Evolutionary conservation across 2,113 vertebrate species (phyloP), one percentile per base, ranked within the genome.

Genomic region (Phocoena sinus): DNA sequence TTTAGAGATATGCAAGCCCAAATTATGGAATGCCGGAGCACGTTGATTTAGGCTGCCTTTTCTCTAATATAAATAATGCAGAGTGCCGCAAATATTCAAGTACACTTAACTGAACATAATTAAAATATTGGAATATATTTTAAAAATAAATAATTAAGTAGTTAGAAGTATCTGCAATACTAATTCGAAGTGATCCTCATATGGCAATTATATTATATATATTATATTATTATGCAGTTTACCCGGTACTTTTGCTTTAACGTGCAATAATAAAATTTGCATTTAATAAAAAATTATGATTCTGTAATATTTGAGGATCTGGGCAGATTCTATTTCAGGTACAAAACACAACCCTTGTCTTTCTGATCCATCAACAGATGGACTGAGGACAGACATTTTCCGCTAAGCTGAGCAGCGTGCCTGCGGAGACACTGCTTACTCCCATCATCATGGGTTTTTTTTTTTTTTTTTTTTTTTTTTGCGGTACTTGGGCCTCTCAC

Each of bases 101-200:
- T 96, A 98, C 96, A 97, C 97, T 98, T 98, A 98, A 98, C 97
- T 87, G 97, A 98, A 96, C 96, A 91, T 98, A 98, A 98, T 98
- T 98, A 98, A 98, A 98, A 98, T 98, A 98, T 98, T 98, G 97
- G 97, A 97, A 98, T 98, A 98, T 97, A 98, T 98, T 98, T 98
- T 98, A 95, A 98, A 98, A 98, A 98, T 98, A 98, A 98, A 98
- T 98, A 98, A 97, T 98, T 98, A 98, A 98, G 96, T 80, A 97
- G 97, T 97, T 96, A 97, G 97, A 98, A 98, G 94, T 98, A 97
- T 97, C 97, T 96, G 97, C 97, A 96, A 97, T 96, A 97, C 92
- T 97, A 98, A 98, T 97, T 98, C 98, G 97, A 97, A 98, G 96
- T 94, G 96, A 97, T 97, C 85, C 95, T 98, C 97, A 96, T 92